Evolutionary conservation across 1,140 invertebrate species (phyloP), one percentile per base, ranked within the genome.

Genomic region (Berghia stephanieae): DNA sequence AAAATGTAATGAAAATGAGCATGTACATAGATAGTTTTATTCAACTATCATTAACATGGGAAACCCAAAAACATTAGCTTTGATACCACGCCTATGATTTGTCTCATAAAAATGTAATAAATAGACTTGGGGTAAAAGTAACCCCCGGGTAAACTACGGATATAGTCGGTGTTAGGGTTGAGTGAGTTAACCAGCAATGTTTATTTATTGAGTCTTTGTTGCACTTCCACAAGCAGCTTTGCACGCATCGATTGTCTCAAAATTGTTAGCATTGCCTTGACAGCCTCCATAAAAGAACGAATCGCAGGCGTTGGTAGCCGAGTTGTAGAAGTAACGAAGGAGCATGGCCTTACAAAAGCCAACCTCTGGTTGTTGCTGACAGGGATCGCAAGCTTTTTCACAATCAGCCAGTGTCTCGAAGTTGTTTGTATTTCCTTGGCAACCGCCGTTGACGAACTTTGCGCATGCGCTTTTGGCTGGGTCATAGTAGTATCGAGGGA

Each of bases 371-470:
- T 38, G 31, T 24, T 44, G 24, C 3, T 10, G 3, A 27, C 68
- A 70, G 3, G 21, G 34, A 27, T 70, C 68, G n/a, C 2, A 40
- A 44, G 43, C 10, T 34, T 44, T 46, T 4, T 77, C 73, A 60
- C 81, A 82, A 38, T 63, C 71, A 8, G 60, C 63, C 16, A 46
- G 38, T 21, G 77, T 80, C 42, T 75, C 85, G 24, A 82, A 84
- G 43, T 83, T 84, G 79, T 89, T 89, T 27, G 81, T 69, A 78
- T 89, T 98, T 79, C 95, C 96, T 82, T 93, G 93, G 90, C 96
- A 97, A 80, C 96, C 96, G 77, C 93, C 93, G 91, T 96, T 98
- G 92, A 96, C 96, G 92, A 99, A 99, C 60, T 96, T 95, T 91
- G 94, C 92, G 92, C 97, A 99, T 75, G 94, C 92, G 87, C 96